These are phyloP conservation scores for Agriopis marginaria DNA, from an alignment of 2,888 invertebrate genomes.

Conservation along the genomic window DNA sequence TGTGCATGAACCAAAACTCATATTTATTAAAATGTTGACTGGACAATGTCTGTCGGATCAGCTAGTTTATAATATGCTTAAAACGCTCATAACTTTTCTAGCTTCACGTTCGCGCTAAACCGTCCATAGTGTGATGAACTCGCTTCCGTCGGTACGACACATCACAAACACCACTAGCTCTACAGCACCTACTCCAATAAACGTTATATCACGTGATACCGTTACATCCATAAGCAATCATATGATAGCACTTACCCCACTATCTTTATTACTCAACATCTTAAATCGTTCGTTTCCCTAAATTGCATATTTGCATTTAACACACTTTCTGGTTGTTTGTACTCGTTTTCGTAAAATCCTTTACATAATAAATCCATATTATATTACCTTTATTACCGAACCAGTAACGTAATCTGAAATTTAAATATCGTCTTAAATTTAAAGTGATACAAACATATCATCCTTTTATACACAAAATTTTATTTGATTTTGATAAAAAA, in stretches of 20 bases:
- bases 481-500: constrained; percentile 35
- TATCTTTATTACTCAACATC: constrained; percentile 39
- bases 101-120: constrained; percentile 47
- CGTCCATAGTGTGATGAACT: constrained; percentile 65
- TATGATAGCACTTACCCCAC: constrained; percentile 36
- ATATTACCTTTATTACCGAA: constrained; percentile 51
- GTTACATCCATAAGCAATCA: constrained; percentile 38
- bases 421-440: constrained; percentile 49
- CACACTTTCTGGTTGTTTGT: constrained; percentile 41
- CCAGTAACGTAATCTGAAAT: constrained; percentile 49
- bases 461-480: constrained; percentile 36
- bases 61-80: not conserved
- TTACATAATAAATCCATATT: constrained; percentile 50
- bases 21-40: too few relatives aligned
- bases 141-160: constrained; percentile 59
- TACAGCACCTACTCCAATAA: constrained; percentile 29
- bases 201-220: constrained; percentile 60
- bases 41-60: too few relatives aligned
- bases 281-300: constrained; percentile 36
- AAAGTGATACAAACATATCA: constrained; percentile 53
- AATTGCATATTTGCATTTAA: constrained; percentile 41
- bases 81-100: constrained; percentile 37
- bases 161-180: constrained; percentile 39
- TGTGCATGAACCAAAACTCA: not conserved
- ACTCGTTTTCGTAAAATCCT: constrained; percentile 41